Evolutionary conservation across 2,113 vertebrate species (phyloP).

Genomic region (Nettapus auritus): DNA sequence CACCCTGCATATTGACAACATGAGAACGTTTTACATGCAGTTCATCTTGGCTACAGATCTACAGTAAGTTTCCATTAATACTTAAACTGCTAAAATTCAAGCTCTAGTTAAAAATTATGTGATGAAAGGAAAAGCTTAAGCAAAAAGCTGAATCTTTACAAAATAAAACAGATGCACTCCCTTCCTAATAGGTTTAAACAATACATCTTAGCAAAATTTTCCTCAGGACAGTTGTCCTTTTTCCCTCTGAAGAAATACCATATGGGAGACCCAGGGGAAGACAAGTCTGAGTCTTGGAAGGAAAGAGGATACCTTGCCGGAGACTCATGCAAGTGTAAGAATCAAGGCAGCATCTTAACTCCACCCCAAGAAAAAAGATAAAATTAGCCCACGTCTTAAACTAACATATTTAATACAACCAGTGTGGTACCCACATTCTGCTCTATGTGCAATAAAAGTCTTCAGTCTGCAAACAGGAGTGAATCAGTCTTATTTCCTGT

Average conservation of each 20-base stretch:
- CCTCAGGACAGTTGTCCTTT: not conserved
- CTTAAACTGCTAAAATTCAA: not conserved
- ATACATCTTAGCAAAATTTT: not conserved
- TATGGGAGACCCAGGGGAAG: not conserved
- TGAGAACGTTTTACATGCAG: not conserved
- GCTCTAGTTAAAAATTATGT: not conserved
- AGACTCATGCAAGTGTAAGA: not conserved
- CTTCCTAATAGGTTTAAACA: not conserved
- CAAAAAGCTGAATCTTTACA: not conserved
- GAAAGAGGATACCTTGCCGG: not conserved
- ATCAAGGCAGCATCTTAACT: not conserved
- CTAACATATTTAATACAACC: not conserved
- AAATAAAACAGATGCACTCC: not conserved
- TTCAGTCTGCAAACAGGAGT: not conserved
- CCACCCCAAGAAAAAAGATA: not conserved
- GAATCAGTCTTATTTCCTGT: not conserved
- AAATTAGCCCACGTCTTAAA: not conserved
- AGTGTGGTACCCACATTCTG: accelerated
- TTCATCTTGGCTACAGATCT: not conserved
- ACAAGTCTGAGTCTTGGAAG: not conserved
- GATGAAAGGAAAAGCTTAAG: not conserved
- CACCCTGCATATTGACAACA: not conserved
- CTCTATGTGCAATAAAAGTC: not conserved
- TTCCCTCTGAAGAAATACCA: not conserved
- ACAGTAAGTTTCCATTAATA: not conserved